phyloP scores from a whole-genome alignment of 2,797 vertebrate genomes.

The Oreortyx pictus region DNA sequence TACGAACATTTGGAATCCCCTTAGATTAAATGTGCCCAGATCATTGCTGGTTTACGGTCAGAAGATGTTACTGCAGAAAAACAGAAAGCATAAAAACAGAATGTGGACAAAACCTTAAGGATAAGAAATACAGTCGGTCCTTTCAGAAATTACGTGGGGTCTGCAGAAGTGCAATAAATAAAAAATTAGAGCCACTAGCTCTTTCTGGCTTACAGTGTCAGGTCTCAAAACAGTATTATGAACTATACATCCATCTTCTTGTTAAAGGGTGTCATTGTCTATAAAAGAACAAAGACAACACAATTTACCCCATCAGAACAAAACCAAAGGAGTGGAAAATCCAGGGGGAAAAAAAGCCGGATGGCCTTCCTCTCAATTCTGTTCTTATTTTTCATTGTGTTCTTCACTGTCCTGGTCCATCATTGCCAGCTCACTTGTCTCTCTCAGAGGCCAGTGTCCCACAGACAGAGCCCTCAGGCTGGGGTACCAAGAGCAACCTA shows the following conservation, averaged over 20 bases:
- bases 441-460: not conserved
- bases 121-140: not conserved
- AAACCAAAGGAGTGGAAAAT: not conserved
- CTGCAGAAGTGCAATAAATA: constrained; percentile 10
- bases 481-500: not conserved
- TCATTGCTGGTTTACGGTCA: not conserved
- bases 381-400: not conserved
- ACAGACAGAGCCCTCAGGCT: not conserved
- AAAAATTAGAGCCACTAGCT: not conserved
- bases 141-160: not conserved
- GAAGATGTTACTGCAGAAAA: not conserved
- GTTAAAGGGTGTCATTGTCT: not conserved
- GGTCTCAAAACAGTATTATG: not conserved
- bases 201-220: not conserved
- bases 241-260: not conserved
- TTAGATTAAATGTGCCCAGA: constrained; percentile 8
- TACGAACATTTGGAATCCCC: not conserved
- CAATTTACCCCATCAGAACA: not conserved
- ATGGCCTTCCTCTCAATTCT: not conserved
- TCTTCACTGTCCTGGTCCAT: not conserved
- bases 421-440: not conserved
- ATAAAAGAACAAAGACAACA: not conserved
- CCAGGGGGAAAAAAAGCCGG: not conserved
- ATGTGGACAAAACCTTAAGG: not conserved
- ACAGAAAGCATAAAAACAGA: not conserved